Evolutionary conservation across 2,888 invertebrate species (phyloP).

Genomic region (Polylopha cassiicola): DNA sequence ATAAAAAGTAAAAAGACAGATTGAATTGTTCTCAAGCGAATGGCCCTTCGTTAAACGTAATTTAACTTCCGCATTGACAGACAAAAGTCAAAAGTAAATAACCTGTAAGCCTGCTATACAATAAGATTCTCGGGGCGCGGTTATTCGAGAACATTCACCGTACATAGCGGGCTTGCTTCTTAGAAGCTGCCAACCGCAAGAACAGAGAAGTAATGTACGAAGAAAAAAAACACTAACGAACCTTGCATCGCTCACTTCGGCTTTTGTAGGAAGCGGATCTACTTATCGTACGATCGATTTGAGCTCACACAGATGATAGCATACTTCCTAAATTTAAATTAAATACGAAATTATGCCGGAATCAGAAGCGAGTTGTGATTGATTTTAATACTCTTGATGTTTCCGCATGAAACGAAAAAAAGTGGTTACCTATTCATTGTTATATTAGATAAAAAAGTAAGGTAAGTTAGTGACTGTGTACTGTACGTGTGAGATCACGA

Average conservation of each 20-base stretch:
- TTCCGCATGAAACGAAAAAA: conserved; percentile 52
- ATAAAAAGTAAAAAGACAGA: too few relatives aligned
- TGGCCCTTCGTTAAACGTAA: conserved; percentile 52
- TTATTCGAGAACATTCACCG: background rate
- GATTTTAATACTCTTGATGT: conserved; percentile 48
- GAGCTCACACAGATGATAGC: conserved; percentile 52
- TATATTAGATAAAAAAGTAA: too few relatives aligned
- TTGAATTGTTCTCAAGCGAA: conserved; percentile 27
- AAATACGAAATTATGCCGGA: conserved; percentile 64
- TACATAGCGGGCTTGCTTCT: conserved; percentile 36
- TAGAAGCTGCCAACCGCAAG: background rate
- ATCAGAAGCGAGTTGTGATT: conserved; percentile 49
- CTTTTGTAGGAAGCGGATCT: conserved; percentile 66
- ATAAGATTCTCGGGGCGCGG: conserved; percentile 35
- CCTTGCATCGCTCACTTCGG: conserved; percentile 25
- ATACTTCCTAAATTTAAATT: conserved; percentile 67
- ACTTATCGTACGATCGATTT: conserved; percentile 50
- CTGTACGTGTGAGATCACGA: too few relatives aligned
- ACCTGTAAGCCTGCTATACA: conserved; percentile 58
- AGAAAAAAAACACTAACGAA: conserved; percentile 30
- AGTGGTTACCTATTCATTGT: conserved; percentile 1
- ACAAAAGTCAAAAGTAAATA: conserved; percentile 76
- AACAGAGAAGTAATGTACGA: conserved; percentile 39
- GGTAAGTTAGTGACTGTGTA: too few relatives aligned
- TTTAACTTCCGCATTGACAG: conserved; percentile 65